Evolutionary conservation across 2,797 vertebrate genomes (phyloP).

Genomic region (Propithecus deckenii): DNA sequence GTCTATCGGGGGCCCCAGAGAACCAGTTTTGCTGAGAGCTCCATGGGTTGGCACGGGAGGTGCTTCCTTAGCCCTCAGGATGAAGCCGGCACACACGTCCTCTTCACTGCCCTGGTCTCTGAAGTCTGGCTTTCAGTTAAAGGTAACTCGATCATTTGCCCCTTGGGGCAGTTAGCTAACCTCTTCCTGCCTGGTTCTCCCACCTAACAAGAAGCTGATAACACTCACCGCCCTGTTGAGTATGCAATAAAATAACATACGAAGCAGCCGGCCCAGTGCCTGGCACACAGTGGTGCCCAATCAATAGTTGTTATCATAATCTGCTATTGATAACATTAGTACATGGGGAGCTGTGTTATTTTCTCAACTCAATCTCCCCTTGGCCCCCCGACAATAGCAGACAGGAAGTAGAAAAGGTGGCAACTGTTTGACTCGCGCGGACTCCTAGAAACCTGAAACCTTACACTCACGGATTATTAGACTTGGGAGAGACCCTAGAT

Average conservation of each 20-base stretch:
- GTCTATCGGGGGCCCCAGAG: background rate
- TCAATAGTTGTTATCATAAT: fast-evolving
- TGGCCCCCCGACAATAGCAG: background rate
- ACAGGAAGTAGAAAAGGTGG: background rate
- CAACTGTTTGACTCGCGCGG: too few relatives aligned
- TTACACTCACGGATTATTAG: background rate
- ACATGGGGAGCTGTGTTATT: too few relatives aligned
- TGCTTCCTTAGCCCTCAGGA: background rate
- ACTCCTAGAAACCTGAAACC: background rate
- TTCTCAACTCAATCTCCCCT: background rate
- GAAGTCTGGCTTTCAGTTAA: background rate
- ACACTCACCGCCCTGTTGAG: fast-evolving
- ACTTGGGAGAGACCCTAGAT: background rate
- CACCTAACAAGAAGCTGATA: fast-evolving
- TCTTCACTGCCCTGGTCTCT: background rate
- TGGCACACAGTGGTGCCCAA: fast-evolving
- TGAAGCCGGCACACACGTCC: fast-evolving
- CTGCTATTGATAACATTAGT: fast-evolving
- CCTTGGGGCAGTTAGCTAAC: background rate
- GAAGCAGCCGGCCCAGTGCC: background rate
- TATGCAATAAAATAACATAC: fast-evolving
- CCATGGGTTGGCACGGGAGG: fast-evolving
- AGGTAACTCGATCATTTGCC: fast-evolving
- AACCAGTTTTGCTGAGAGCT: background rate
- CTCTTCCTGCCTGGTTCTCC: background rate